Evolutionary conservation across 2,797 vertebrate species (phyloP).

Genomic region (Pempheris klunzingeri): DNA sequence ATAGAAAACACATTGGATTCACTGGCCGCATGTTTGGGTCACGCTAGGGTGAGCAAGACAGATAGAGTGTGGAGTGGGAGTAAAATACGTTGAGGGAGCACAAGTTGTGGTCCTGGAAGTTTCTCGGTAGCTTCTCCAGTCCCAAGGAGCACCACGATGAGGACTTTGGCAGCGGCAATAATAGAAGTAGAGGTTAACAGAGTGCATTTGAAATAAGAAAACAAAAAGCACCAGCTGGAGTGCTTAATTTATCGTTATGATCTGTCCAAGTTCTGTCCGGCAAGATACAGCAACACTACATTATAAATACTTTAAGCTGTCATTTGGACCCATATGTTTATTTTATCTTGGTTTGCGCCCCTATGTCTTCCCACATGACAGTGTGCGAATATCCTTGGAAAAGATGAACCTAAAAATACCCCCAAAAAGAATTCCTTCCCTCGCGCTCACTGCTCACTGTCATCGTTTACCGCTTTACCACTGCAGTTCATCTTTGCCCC

Average conservation of each 20-base stretch:
- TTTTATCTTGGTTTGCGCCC: slow-evolving; percentile 57
- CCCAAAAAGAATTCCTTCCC: slow-evolving; percentile 11
- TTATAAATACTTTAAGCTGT: slow-evolving; percentile 57
- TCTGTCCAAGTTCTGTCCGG: slow-evolving; percentile 55
- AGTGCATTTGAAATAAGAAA: slow-evolving; percentile 53
- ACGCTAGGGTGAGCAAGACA: slow-evolving; percentile 79
- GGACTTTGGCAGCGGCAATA: slow-evolving; percentile 55
- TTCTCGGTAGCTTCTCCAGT: slow-evolving; percentile 59
- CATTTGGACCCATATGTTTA: slow-evolving; percentile 57
- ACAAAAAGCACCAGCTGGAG: slow-evolving; percentile 57
- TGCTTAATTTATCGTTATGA: slow-evolving; percentile 54
- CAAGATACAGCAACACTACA: slow-evolving; percentile 44
- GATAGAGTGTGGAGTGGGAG: slow-evolving; percentile 76
- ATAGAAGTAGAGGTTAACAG: slow-evolving; percentile 53
- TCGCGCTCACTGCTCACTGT: slow-evolving; percentile 8
- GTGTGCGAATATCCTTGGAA: slow-evolving; percentile 48
- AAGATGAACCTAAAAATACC: slow-evolving; percentile 57
- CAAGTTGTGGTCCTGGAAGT: slow-evolving; percentile 61
- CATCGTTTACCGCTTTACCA: slow-evolving; percentile 30
- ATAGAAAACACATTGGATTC: slow-evolving; percentile 73
- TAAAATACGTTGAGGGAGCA: slow-evolving; percentile 60
- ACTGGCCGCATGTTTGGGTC: slow-evolving; percentile 79
- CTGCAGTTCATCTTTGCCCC: slow-evolving; percentile 30
- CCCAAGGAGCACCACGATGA: slow-evolving; percentile 40
- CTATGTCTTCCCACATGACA: slow-evolving; percentile 47